Conservation (phyloP, 53 echinoderm and acorn worm species). For the Holothuria scabra region DNA sequence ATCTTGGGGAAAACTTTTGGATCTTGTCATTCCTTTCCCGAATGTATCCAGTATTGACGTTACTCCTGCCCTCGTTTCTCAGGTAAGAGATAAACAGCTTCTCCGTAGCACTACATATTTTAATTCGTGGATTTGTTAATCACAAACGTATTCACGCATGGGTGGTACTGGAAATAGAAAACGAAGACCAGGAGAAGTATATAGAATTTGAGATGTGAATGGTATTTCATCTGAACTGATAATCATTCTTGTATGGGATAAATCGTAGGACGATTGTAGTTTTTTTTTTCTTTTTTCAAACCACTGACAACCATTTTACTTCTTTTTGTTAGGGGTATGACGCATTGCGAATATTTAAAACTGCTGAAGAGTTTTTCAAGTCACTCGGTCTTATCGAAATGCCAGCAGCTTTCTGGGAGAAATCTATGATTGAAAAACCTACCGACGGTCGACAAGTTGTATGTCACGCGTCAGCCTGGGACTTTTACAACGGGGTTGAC, state of each 20-base stretch:
- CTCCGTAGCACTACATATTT: too few relatives aligned
- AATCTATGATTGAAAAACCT: slow-evolving; percentile 73
- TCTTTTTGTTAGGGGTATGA: slow-evolving; percentile 8
- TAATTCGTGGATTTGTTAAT: too few relatives aligned
- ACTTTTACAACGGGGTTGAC: slow-evolving; percentile 75
- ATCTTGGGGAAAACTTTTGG: slow-evolving; percentile 73
- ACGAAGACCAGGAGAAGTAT: too few relatives aligned
- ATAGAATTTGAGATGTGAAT: too few relatives aligned
- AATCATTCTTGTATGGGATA: too few relatives aligned
- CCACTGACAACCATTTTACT: too few relatives aligned
- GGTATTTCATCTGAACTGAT: too few relatives aligned
- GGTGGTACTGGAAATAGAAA: too few relatives aligned
- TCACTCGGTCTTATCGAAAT: slow-evolving; percentile 66
- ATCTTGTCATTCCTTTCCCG: slow-evolving; percentile 71
- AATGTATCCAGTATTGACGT: slow-evolving; percentile 74
- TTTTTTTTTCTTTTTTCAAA: too few relatives aligned
- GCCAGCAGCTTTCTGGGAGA: slow-evolving; percentile 68
- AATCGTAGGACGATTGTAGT: too few relatives aligned
- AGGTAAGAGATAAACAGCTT: slow-evolving; percentile 11
- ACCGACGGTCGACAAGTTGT: slow-evolving; percentile 62
- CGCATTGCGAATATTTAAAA: slow-evolving; percentile 64
- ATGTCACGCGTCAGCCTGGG: slow-evolving; percentile 74
- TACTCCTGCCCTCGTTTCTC: slow-evolving; percentile 54
- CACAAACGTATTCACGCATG: too few relatives aligned
- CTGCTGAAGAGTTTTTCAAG: slow-evolving; percentile 71